Evolutionary conservation across 2,888 invertebrate species (phyloP), one percentile per base, ranked within the genome.

Genomic region (Caenorhabditis parvicauda): DNA sequence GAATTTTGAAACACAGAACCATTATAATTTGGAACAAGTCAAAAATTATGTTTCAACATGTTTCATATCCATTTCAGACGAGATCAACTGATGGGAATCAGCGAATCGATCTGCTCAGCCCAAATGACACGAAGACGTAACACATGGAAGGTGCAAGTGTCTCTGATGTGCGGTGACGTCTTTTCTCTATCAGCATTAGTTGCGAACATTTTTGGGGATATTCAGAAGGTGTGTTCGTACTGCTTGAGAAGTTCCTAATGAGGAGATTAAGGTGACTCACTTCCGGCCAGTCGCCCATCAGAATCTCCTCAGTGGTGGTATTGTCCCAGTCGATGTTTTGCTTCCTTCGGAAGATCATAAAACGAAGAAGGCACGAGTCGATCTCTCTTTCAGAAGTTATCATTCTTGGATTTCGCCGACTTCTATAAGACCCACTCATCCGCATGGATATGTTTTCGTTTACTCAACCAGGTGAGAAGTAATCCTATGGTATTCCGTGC

Each of bases 81-180:
- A 22, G 67, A 72, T 25, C 72, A 72, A 37, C 38, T 72, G 27
- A 52, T 56, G 17, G 43, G 58, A 47, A 58, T 70, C 27, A 54
- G 72, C 17, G 58, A 64, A 35, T 55, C 71, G n/a, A 52, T 70
- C 6, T 73, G 72, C 46, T 50, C 59, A 19, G 59, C 58, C n/a
- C 68, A 68, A 29, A 21, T 60, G 17, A 60, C 50, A 21, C 32
- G 43, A 19, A 48, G 49, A 19, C 60, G 62, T 17, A 37, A 51
- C 21, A 62, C 67, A 42, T n/a, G 69, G 6, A 45, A 60, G 43
- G 61, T 74, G 27, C 68, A 70, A 51, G 48, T 70, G 9, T 71
- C 69, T 3, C 57, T 74, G 19, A 61, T 71, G 59, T 74, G 74
- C 49, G 74, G 65, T 5, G 74, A 74, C 39, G 54, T 56, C 3